Evolutionary conservation across 2,797 vertebrate species (phyloP).

Genomic region (Enteromius afrohamiltoni): DNA sequence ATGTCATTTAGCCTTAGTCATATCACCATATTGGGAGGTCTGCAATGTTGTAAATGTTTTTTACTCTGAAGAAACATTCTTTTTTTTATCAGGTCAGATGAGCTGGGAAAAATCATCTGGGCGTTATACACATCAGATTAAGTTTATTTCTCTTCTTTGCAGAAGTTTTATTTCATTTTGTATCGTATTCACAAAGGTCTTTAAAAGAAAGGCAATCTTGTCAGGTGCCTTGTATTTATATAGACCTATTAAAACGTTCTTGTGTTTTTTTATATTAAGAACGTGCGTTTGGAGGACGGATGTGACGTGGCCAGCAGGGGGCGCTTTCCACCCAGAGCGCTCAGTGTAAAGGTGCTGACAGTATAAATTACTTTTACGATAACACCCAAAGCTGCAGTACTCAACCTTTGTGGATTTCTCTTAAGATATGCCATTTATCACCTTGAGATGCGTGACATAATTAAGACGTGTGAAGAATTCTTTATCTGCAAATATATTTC

Average conservation of each 20-base stretch:
- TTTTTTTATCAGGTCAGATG: not conserved
- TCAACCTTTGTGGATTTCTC: slow-evolving; percentile 27
- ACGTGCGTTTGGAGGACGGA: not conserved
- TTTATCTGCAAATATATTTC: not conserved
- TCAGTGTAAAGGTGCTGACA: not conserved
- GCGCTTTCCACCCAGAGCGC: not conserved
- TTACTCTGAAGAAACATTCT: slow-evolving; percentile 11
- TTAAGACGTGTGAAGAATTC: not conserved
- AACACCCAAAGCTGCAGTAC: slow-evolving; percentile 25
- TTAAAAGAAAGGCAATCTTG: too few relatives aligned
- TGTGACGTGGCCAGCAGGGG: slow-evolving; percentile 6
- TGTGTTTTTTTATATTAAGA: not conserved
- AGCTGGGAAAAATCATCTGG: too few relatives aligned
- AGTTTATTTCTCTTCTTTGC: not conserved
- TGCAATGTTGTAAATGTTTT: slow-evolving; percentile 40
- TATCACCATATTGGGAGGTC: slow-evolving; percentile 40
- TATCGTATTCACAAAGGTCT: not conserved
- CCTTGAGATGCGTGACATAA: not conserved
- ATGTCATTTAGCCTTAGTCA: not conserved
- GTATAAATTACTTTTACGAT: slow-evolving; percentile 16
- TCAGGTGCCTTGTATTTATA: too few relatives aligned
- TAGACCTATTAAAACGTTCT: too few relatives aligned
- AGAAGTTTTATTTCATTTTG: not conserved
- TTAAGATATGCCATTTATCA: slow-evolving; percentile 14
- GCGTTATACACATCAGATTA: not conserved